Evolutionary conservation across 2,113 vertebrate genomes (phyloP).

Genomic region (Nothoprocta perdicaria): DNA sequence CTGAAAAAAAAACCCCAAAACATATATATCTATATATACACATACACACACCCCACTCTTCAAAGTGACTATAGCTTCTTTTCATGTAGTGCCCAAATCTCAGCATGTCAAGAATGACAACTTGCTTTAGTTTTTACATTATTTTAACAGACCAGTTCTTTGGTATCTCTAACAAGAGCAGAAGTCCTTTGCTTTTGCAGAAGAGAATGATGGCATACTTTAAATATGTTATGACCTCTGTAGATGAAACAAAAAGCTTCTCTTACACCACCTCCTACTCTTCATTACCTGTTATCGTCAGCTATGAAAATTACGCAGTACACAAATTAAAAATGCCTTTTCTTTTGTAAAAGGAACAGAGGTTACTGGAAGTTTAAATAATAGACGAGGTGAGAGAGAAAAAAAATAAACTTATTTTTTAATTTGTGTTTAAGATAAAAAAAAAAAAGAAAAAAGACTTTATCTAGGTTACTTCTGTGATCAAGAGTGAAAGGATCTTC

Average conservation of each 20-base stretch:
- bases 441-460: background rate
- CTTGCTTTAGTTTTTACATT: background rate
- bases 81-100: background rate
- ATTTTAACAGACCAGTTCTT: background rate
- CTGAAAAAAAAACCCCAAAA: conserved; percentile 76
- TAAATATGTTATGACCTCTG: background rate
- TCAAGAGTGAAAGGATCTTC: background rate
- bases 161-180: background rate
- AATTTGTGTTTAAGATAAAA: background rate
- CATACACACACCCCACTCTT: background rate
- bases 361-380: background rate
- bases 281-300: background rate
- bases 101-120: background rate
- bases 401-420: background rate
- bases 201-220: background rate
- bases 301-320: background rate
- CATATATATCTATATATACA: too few relatives aligned
- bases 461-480: background rate
- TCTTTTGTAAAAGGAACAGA: background rate
- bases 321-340: background rate
- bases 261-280: background rate
- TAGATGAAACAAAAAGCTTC: background rate
- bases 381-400: background rate
- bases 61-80: background rate
- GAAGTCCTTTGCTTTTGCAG: background rate